Conservation (phyloP, 2,888 invertebrate genomes). For the Clivina fossor region DNA sequence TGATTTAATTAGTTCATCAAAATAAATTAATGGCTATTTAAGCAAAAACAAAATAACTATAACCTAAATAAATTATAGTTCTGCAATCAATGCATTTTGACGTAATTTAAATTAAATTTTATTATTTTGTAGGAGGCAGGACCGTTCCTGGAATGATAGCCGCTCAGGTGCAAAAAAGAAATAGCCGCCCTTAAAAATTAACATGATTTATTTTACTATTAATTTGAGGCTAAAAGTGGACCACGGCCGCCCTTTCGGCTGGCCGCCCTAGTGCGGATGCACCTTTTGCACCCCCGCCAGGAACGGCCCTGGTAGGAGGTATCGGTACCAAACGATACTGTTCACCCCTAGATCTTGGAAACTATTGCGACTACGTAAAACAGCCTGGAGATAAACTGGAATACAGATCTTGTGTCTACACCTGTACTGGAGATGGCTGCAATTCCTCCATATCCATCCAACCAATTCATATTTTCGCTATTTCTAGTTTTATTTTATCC, state of each 20-base stretch:
- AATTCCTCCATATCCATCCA: conserved; percentile 57
- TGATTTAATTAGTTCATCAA: too few relatives aligned
- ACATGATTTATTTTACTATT: too few relatives aligned
- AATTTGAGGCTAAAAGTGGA: too few relatives aligned
- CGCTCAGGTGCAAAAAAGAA: too few relatives aligned
- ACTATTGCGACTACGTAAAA: conserved; percentile 84
- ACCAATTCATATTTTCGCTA: conserved; percentile 20
- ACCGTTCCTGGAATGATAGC: too few relatives aligned
- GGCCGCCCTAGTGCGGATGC: too few relatives aligned
- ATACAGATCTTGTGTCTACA: conserved; percentile 86
- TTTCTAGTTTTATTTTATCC: neutral
- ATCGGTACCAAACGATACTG: conserved; percentile 87
- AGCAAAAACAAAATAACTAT: too few relatives aligned
- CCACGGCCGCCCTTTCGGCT: too few relatives aligned
- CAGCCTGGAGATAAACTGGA: conserved; percentile 82
- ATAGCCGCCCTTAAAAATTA: too few relatives aligned
- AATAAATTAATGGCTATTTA: too few relatives aligned
- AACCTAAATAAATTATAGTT: neutral
- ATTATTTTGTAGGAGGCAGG: conserved; percentile 57
- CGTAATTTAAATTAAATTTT: conserved; percentile 3
- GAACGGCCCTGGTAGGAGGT: too few relatives aligned
- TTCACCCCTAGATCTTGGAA: conserved; percentile 82
- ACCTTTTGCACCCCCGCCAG: too few relatives aligned
- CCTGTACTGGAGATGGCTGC: conserved; percentile 81
- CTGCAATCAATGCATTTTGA: neutral